These are phyloP conservation scores for Chaetophractus vellerosus DNA, from an alignment of 2,797 vertebrate species.

Conservation along the genomic window DNA sequence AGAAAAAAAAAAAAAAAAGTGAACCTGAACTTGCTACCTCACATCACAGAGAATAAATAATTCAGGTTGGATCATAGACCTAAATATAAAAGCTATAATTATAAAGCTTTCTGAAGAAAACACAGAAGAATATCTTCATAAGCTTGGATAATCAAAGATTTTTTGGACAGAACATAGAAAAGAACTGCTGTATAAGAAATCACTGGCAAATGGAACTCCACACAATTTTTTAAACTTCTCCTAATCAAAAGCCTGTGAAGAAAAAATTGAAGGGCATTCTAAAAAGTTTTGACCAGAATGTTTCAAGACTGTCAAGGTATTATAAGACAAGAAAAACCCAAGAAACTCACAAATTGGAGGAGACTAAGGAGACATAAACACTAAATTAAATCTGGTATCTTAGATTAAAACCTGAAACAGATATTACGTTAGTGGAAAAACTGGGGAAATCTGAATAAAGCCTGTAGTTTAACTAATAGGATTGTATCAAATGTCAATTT, in stretches of 20 bases:
- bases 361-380: not conserved
- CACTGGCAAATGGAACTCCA: not conserved
- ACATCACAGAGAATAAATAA: not conserved
- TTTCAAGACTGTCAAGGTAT: not conserved
- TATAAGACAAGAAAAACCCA: not conserved
- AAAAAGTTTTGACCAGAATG: not conserved
- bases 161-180: not conserved
- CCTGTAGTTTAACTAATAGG: not conserved
- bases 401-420: not conserved
- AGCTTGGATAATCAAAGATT: not conserved
- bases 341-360: not conserved
- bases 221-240: not conserved
- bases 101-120: not conserved
- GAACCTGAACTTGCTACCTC: not conserved
- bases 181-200: not conserved
- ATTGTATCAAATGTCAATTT: not conserved
- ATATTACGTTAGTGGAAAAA: not conserved
- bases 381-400: not conserved
- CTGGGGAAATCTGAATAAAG: not conserved
- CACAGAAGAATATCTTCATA: not conserved
- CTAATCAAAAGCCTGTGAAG: not conserved
- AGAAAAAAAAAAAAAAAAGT: not conserved
- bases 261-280: not conserved
- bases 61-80: not conserved
- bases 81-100: constrained; percentile 11